phyloP scores from a whole-genome alignment of 2,113 vertebrate species.

The Kryptolebias marmoratus region DNA sequence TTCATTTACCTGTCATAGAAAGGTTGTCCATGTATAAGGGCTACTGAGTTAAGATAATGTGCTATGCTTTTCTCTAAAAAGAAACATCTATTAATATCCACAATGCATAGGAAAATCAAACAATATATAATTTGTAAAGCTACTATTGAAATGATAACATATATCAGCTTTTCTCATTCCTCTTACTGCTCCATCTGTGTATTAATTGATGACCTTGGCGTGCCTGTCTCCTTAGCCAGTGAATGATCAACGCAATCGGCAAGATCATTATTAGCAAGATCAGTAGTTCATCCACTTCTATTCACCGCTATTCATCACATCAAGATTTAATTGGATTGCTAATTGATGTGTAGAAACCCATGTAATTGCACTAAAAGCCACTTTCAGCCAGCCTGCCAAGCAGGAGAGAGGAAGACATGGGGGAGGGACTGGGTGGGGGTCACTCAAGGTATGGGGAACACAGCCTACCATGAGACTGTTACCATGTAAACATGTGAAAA shows the following conservation, averaged over 20 bases:
- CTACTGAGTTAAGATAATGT: constrained; percentile 16
- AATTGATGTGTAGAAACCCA: constrained; percentile 83
- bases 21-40: constrained; percentile 18
- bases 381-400: constrained; percentile 58
- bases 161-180: constrained; percentile 4
- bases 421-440: neutral
- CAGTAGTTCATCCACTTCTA: constrained; percentile 67
- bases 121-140: constrained; percentile 2
- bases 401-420: constrained; percentile 1
- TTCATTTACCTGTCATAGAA: constrained; percentile 32
- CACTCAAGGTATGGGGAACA: constrained; percentile 53
- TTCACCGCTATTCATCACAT: constrained; percentile 80
- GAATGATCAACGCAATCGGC: constrained; percentile 75
- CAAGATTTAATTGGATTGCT: constrained; percentile 81
- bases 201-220: constrained; percentile 71
- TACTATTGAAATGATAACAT: constrained; percentile 12
- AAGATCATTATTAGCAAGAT: constrained; percentile 79
- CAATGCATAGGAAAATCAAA: neutral
- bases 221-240: constrained; percentile 67
- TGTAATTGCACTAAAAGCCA: constrained; percentile 82
- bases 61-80: constrained; percentile 6
- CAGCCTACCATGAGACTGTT: constrained; percentile 14
- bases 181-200: neutral
- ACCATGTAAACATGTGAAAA: constrained; percentile 5
- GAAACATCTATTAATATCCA: neutral